phyloP scores from a whole-genome alignment of 2,113 vertebrate genomes.

The Bombycilla garrulus region DNA sequence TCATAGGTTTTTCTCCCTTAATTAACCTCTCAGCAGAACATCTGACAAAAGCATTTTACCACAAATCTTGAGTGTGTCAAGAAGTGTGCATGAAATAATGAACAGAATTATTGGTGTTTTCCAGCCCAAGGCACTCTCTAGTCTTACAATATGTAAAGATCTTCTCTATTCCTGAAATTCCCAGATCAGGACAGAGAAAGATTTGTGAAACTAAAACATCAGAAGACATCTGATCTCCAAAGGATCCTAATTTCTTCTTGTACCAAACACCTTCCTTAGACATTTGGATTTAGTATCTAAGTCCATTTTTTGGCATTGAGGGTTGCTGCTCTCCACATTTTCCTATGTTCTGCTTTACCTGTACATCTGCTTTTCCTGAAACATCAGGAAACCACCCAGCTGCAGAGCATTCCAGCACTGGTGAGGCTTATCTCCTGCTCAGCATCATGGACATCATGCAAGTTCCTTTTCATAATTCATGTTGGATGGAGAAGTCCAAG shows the following conservation, averaged over 20 bases:
- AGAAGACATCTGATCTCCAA: not conserved
- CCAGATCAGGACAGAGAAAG: not conserved
- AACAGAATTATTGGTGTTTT: not conserved
- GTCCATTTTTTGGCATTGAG: not conserved
- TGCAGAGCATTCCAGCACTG: not conserved
- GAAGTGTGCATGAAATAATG: not conserved
- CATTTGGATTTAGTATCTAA: not conserved
- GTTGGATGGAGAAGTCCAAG: not conserved
- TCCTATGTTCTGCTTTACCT: not conserved
- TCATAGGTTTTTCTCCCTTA: not conserved
- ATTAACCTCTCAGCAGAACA: not conserved
- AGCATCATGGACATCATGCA: not conserved
- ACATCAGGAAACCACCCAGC: not conserved
- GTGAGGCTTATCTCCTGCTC: slow-evolving; percentile 32
- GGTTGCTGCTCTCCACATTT: not conserved
- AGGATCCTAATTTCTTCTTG: not conserved
- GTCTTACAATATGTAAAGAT: not conserved
- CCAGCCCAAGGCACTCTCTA: not conserved
- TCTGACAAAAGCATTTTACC: not conserved
- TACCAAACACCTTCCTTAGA: not conserved
- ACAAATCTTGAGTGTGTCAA: not conserved
- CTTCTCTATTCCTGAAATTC: not conserved
- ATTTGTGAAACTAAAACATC: not conserved
- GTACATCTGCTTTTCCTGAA: not conserved
- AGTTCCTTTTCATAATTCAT: not conserved